Evolutionary conservation across 2,113 vertebrate genomes (phyloP), one percentile per base, ranked within the genome.

Genomic region (Tragelaphus strepsiceros): DNA sequence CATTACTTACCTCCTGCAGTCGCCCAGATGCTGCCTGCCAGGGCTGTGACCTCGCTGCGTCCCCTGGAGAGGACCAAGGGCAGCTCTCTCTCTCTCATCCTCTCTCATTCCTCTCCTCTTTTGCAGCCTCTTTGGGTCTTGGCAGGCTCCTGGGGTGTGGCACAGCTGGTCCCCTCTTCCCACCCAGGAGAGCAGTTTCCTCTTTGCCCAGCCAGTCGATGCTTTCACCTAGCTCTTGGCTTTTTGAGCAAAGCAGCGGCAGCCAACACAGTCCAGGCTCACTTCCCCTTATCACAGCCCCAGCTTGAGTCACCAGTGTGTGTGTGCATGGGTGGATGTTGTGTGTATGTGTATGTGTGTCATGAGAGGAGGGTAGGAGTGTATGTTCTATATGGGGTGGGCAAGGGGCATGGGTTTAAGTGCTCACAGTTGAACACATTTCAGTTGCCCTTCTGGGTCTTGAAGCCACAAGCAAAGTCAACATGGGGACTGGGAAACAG

Each of bases 11-110:
- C 87, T 94, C 87, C 95, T 39, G 46, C 71, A 64, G 87, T 28
- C 2, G 6, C 58, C 87, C 87, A 93, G 90, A 94, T 96, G 92
- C 95, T 28, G 90, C 87, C 94, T 96, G 96, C 71, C 89, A 91
- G 88, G 87, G 71, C 82, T 53, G 17, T 64, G 94, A 94, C 95
- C 89, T 96, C 24, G 0, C 30, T 32, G 59, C 49, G 32, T 96
- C 87, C 84, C 92, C 88, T 39, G 56, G 71, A 92, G 71, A 80
- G 80, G 92, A 90, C 62, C 51, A 78, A 86, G 89, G 77, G 39
- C 28, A 7, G 15, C n/a, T 53, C 35, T 7, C 39, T 74, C 61
- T 53, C 61, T 13, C 24, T 80, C 21, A 30, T 49, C 85, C 39
- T 93, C 19, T 54, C 59, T 67, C 49, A 6, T 5, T 35, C 43